A percentile compares a stretch with the other conserved stretches of the same genome.
Conservation (phyloP, 2,888 invertebrate genomes). For the Drosophila peninsularis region DNA sequence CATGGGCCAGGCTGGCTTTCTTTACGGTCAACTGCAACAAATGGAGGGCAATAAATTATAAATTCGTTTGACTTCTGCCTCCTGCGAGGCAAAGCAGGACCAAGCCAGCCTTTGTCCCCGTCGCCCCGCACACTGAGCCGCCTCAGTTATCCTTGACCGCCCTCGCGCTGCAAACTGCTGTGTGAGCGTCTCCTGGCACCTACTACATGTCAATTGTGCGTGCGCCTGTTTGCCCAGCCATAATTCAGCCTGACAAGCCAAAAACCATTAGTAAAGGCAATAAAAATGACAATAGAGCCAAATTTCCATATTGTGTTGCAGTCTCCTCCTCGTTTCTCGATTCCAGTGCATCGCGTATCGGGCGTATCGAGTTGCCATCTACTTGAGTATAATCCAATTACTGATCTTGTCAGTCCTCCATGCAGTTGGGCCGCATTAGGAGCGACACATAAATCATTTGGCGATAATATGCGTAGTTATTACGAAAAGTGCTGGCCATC, state of each 20-base stretch:
- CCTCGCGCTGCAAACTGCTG: conserved; percentile 54
- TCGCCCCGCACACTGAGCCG: conserved; percentile 29
- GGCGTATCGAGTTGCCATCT: conserved; percentile 50
- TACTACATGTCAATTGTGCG: conserved; percentile 42
- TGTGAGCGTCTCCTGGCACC: conserved; percentile 61
- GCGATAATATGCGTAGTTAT: conserved; percentile 48
- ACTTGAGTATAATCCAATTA: conserved; percentile 54
- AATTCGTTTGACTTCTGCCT: conserved; percentile 80
- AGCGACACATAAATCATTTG: conserved; percentile 70
- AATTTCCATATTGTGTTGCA: conserved; percentile 70
- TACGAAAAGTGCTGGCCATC: conserved; percentile 52
- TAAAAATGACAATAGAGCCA: conserved; percentile 80
- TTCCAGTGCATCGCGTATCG: conserved; percentile 17
- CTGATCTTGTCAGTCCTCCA: conserved; percentile 45
- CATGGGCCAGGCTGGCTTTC: conserved; percentile 35
- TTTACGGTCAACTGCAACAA: conserved; percentile 75
- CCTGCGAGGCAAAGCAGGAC: conserved; percentile 55
- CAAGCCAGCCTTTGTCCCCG: conserved; percentile 36
- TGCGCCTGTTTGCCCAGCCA: conserved; percentile 52
- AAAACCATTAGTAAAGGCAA: conserved; percentile 79
- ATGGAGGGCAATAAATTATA: conserved; percentile 74
- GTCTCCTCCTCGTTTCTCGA: conserved; percentile 16
- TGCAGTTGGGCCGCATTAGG: conserved; percentile 34
- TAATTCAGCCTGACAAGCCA: conserved; percentile 78
- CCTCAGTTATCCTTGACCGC: conserved; percentile 76